Percentiles rank a stretch among this genome's conserved stretches.
Conservation (phyloP, 2,113 vertebrate genomes). For the Ammodytes dubius region DNA sequence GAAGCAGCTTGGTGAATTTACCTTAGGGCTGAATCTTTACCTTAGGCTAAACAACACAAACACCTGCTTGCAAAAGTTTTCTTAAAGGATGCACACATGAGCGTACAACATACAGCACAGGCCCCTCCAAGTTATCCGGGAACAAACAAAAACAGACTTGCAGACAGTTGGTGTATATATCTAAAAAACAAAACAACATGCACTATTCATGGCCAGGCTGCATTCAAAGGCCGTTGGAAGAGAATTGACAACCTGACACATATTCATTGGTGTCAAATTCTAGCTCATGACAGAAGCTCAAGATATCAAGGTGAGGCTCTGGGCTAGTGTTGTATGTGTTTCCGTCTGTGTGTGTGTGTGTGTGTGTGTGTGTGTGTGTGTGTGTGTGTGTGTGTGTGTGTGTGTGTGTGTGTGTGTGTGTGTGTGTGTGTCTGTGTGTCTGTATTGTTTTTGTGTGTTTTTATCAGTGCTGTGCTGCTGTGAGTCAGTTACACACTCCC, state of each 20-base stretch:
- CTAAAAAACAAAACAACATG: constrained; percentile 84
- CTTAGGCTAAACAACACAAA: constrained; percentile 78
- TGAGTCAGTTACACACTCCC: constrained; percentile 39
- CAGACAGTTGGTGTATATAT: constrained; percentile 75
- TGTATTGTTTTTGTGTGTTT: constrained; percentile 30
- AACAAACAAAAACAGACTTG: constrained; percentile 78
- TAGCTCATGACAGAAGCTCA: constrained; percentile 85
- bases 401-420: constrained; percentile 11
- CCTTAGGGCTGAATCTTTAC: constrained; percentile 76
- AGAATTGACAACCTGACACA: constrained; percentile 84
- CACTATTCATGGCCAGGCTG: constrained; percentile 84
- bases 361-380: constrained; percentile 32
- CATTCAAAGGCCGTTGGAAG: constrained; percentile 79
- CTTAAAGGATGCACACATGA: constrained; percentile 77
- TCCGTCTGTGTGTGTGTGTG: constrained; percentile 3
- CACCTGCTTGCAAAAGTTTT: constrained; percentile 75
- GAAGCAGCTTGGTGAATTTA: constrained; percentile 64
- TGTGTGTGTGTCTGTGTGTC: constrained; percentile 30
- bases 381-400: constrained; percentile 36
- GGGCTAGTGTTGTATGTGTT: constrained; percentile 64
- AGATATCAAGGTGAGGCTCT: constrained; percentile 85
- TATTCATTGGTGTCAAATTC: constrained; percentile 86
- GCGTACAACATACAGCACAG: constrained; percentile 39
- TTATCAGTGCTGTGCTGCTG: background rate
- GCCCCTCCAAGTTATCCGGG: constrained; percentile 75